Evolutionary conservation across 1,140 invertebrate species (phyloP).

Genomic region (Helicoverpa armigera): DNA sequence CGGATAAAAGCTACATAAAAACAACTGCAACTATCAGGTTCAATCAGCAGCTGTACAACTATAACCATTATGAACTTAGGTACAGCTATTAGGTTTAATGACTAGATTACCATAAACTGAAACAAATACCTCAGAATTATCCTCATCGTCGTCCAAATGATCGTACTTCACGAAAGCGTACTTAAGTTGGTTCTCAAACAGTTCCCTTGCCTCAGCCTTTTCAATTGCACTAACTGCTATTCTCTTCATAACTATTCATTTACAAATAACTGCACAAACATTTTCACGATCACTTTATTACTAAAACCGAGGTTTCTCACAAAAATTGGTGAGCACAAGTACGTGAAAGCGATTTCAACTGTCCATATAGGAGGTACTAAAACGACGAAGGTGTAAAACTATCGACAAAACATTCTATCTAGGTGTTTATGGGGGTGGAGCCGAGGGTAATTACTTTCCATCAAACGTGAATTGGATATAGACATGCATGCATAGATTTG

Average conservation of each 20-base stretch:
- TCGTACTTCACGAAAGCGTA: constrained; percentile 78
- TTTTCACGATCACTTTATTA: background rate
- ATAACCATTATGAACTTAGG: background rate
- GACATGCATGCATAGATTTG: constrained; percentile 36
- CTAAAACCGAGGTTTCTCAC: background rate
- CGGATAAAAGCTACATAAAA: background rate
- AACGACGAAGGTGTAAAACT: constrained; percentile 68
- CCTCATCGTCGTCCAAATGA: constrained; percentile 73
- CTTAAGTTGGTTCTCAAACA: constrained; percentile 78
- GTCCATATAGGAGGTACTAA: constrained; percentile 44
- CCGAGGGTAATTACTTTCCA: constrained; percentile 40
- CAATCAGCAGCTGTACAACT: background rate
- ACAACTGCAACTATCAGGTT: background rate
- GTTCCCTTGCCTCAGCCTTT: constrained; percentile 70
- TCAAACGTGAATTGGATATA: constrained; percentile 47
- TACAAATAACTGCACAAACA: background rate
- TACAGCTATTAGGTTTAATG: background rate
- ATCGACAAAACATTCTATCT: constrained; percentile 77
- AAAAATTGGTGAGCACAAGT: background rate
- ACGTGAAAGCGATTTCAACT: constrained; percentile 28
- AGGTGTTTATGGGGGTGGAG: constrained; percentile 58
- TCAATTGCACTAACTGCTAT: constrained; percentile 58
- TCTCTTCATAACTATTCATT: constrained; percentile 6
- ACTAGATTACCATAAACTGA: constrained; percentile 12
- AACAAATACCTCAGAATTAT: constrained; percentile 70